Evolutionary conservation across 2,888 invertebrate species (phyloP).

Genomic region (Rosalia funebris): DNA sequence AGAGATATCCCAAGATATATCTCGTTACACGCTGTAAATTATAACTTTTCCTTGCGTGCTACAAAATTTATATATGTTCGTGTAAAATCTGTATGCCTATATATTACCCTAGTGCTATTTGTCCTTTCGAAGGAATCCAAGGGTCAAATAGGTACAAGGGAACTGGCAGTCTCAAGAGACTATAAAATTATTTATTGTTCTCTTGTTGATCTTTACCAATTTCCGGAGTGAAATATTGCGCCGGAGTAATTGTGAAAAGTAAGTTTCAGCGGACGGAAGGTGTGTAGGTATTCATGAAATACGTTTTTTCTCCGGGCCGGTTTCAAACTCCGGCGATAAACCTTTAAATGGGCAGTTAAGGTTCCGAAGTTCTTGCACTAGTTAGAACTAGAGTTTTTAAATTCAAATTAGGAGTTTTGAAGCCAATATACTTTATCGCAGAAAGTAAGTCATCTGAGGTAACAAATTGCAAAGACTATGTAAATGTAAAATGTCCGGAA

Average conservation of each 20-base stretch:
- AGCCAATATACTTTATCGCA: too few relatives aligned
- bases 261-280: background rate
- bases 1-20: slow-evolving; percentile 3
- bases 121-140: slow-evolving; percentile 11
- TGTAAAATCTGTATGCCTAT: slow-evolving; percentile 19
- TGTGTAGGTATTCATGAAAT: too few relatives aligned
- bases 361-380: too few relatives aligned
- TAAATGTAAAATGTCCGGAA: too few relatives aligned
- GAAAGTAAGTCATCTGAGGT: too few relatives aligned
- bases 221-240: slow-evolving; percentile 3
- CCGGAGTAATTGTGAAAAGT: slow-evolving; percentile 8
- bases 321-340: too few relatives aligned
- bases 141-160: slow-evolving; percentile 18
- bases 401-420: too few relatives aligned
- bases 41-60: slow-evolving; percentile 11
- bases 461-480: too few relatives aligned
- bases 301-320: too few relatives aligned
- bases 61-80: slow-evolving; percentile 11
- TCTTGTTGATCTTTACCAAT: slow-evolving; percentile 16
- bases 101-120: slow-evolving; percentile 13
- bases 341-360: too few relatives aligned
- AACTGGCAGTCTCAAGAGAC: slow-evolving; percentile 3
- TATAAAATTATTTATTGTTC: slow-evolving; percentile 21
- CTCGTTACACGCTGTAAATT: slow-evolving; percentile 11
- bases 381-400: too few relatives aligned